Conservation (phyloP, 1,140 invertebrate species). For the Eriocheir sinensis region DNA sequence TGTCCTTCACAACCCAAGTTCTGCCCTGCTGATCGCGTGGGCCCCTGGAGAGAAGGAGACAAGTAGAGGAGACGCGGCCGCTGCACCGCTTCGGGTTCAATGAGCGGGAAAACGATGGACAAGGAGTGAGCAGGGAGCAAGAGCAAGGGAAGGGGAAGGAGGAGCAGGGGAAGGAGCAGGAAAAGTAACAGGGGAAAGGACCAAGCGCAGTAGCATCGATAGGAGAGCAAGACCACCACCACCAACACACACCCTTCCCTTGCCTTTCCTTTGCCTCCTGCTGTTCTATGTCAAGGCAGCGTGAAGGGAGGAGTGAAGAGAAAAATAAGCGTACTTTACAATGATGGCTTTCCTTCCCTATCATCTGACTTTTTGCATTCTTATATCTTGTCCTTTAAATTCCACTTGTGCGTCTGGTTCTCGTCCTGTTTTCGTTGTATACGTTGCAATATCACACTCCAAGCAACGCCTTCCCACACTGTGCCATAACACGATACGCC, state of each 20-base stretch:
- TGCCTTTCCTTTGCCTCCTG: too few relatives aligned
- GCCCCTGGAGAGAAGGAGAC: not conserved
- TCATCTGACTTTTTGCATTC: not conserved
- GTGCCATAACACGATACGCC: too few relatives aligned
- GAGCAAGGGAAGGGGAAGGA: too few relatives aligned
- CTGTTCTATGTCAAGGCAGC: not conserved
- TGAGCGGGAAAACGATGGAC: constrained; percentile 2
- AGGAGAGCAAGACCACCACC: not conserved
- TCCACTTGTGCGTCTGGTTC: too few relatives aligned
- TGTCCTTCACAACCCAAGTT: not conserved
- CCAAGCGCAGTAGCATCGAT: too few relatives aligned
- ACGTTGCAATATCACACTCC: too few relatives aligned
- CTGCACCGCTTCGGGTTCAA: not conserved
- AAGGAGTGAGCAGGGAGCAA: too few relatives aligned
- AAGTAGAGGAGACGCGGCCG: not conserved
- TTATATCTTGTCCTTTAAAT: too few relatives aligned
- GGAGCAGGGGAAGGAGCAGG: too few relatives aligned
- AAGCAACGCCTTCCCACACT: too few relatives aligned
- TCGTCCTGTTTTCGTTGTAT: too few relatives aligned
- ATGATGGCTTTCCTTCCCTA: not conserved
- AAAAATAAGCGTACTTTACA: not conserved
- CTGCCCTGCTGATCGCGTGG: not conserved
- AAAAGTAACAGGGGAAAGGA: too few relatives aligned
- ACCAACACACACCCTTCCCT: not conserved
- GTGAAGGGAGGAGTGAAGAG: not conserved